phyloP scores from a whole-genome alignment of 2,888 invertebrate genomes.

The Germaria angustata region DNA sequence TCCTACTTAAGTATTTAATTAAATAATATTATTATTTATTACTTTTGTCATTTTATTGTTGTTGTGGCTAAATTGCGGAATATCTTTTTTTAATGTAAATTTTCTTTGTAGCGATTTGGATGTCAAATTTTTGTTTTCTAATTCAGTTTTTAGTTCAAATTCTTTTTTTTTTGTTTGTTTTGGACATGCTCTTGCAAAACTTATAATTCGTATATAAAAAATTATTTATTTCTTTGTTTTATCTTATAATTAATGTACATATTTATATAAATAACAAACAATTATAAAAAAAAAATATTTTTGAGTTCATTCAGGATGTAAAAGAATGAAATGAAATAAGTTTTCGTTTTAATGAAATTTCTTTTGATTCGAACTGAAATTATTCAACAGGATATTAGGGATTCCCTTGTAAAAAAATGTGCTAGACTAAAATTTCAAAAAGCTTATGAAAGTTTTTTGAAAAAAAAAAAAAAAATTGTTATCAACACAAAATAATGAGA shows the following conservation, averaged over 20 bases:
- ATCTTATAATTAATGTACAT: neutral
- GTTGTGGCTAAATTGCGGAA: conserved; percentile 45
- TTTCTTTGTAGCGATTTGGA: conserved; percentile 39
- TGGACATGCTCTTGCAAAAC: conserved; percentile 39
- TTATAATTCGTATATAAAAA: conserved; percentile 19
- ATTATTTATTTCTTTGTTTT: neutral
- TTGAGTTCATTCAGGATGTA: neutral
- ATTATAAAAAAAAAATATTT: conserved; percentile 17
- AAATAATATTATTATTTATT: conserved; percentile 63
- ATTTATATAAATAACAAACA: neutral
- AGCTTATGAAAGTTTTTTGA: too few relatives aligned
- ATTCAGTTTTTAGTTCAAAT: conserved; percentile 48
- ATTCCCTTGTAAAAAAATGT: neutral
- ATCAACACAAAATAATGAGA: too few relatives aligned
- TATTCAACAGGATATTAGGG: neutral
- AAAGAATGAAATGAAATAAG: neutral
- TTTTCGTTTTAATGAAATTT: too few relatives aligned
- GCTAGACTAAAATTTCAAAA: too few relatives aligned
- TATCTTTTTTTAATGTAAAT: conserved; percentile 40
- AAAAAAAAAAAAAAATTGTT: too few relatives aligned
- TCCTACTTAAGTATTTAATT: conserved; percentile 64
- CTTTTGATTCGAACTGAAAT: neutral
- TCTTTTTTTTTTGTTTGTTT: neutral
- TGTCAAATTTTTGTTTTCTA: conserved; percentile 54
- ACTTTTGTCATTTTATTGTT: conserved; percentile 27